Evolutionary conservation across 2,888 invertebrate species (phyloP).

Genomic region (Synergus itoensis): DNA sequence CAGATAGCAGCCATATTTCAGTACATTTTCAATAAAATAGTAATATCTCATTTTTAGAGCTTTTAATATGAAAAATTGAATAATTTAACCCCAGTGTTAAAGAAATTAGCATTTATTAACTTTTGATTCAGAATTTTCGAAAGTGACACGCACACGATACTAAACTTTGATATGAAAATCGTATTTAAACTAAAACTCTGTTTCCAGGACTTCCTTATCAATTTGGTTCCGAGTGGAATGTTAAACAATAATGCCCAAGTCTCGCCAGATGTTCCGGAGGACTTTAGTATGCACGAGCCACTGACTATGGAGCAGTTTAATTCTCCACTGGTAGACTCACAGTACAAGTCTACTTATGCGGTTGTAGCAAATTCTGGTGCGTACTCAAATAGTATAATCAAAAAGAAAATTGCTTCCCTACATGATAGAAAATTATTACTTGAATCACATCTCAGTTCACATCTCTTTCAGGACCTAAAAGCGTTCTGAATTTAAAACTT

Average conservation of each 20-base stretch:
- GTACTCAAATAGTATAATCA: slow-evolving; percentile 42
- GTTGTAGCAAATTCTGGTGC: slow-evolving; percentile 75
- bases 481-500: neutral
- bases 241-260: slow-evolving; percentile 70
- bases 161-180: slow-evolving; percentile 1
- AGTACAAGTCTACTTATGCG: slow-evolving; percentile 80
- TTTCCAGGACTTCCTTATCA: slow-evolving; percentile 80
- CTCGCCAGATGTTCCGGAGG: slow-evolving; percentile 71
- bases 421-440: slow-evolving; percentile 21
- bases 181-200: slow-evolving; percentile 25
- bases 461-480: neutral
- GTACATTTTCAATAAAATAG: no score
- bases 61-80: no score
- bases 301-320: slow-evolving; percentile 79
- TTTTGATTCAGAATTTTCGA: no score
- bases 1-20: no score
- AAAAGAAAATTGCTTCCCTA: slow-evolving; percentile 24
- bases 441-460: neutral
- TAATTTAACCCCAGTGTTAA: no score
- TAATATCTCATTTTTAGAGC: no score
- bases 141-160: neutral
- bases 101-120: no score
- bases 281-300: slow-evolving; percentile 74
- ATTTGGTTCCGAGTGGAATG: slow-evolving; percentile 80
- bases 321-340: slow-evolving; percentile 80